A percentile compares a stretch with the other conserved stretches of the same genome.
These are phyloP conservation scores for Metellina segmentata DNA, from an alignment of 2,888 invertebrate species.

Conservation along the genomic window DNA sequence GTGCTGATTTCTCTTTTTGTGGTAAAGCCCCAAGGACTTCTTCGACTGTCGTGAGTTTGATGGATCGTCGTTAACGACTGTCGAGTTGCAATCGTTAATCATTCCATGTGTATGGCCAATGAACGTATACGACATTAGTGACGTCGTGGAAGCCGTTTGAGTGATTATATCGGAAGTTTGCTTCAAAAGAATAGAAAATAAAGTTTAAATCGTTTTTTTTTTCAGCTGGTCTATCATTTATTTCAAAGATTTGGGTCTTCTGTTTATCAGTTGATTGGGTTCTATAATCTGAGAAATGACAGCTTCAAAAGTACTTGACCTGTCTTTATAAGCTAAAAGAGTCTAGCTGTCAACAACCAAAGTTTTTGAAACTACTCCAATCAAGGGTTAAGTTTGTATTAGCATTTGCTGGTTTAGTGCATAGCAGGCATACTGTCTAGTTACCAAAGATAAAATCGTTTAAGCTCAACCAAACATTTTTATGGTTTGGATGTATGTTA, in stretches of 20 bases:
- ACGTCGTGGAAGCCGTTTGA: conserved; percentile 45
- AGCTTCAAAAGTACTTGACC: background rate
- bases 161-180: conserved; percentile 55
- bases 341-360: no score
- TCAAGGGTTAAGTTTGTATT: no score
- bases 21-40: conserved; percentile 56
- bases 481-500: no score
- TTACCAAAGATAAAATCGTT: no score
- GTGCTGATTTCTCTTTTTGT: conserved; percentile 51
- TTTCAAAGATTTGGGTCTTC: background rate
- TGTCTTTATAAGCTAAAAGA: no score
- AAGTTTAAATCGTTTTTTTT: conserved; percentile 26
- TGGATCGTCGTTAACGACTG: conserved; percentile 65
- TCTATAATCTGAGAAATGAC: background rate
- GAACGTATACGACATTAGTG: conserved; percentile 48
- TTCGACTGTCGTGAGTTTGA: conserved; percentile 51
- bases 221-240: background rate
- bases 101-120: conserved; percentile 53
- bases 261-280: background rate
- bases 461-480: no score
- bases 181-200: background rate
- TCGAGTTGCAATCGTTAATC: conserved; percentile 62
- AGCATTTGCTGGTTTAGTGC: no score
- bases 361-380: no score
- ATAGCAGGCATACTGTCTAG: no score